These are phyloP conservation scores for Andrena bucephala DNA, from an alignment of 2,888 invertebrate genomes.

Conservation along the genomic window DNA sequence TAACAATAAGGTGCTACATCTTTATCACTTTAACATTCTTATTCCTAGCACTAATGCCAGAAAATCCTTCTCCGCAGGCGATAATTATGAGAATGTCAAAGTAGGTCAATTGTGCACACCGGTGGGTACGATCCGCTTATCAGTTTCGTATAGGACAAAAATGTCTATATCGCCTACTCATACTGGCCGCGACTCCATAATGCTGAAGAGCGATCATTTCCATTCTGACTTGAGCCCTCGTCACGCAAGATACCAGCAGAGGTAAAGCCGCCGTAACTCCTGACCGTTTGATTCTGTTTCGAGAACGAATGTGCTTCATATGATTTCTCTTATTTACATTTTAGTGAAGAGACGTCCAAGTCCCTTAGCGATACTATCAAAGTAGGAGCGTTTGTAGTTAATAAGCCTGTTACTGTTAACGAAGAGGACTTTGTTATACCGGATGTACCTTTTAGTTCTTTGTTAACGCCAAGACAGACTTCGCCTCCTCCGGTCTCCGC, in stretches of 20 bases:
- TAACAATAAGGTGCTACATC: not conserved
- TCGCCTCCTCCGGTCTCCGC: slow-evolving; percentile 78
- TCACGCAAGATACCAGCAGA: slow-evolving; percentile 88
- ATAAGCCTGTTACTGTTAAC: slow-evolving; percentile 87
- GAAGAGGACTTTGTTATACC: slow-evolving; percentile 87
- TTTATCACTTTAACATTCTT: not conserved
- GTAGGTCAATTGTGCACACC: slow-evolving; percentile 96
- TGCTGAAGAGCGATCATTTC: slow-evolving; percentile 97
- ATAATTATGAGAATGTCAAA: slow-evolving; percentile 91
- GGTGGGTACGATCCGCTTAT: slow-evolving; percentile 92
- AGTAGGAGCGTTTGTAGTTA: slow-evolving; percentile 92
- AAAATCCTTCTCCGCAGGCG: slow-evolving; percentile 86
- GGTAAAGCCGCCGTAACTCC: slow-evolving; percentile 77
- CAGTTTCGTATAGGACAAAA: slow-evolving; percentile 95
- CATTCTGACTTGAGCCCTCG: slow-evolving; percentile 90
- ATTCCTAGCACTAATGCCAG: not conserved
- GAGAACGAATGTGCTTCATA: not conserved
- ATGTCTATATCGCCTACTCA: slow-evolving; percentile 95
- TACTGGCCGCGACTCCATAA: slow-evolving; percentile 89
- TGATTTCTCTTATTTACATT: slow-evolving; percentile 67
- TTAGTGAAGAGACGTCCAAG: slow-evolving; percentile 88
- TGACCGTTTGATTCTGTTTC: too few species aligned
- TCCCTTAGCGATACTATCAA: slow-evolving; percentile 91
- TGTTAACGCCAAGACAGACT: slow-evolving; percentile 84
- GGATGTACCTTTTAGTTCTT: slow-evolving; percentile 89